phyloP scores from a whole-genome alignment of 2,113 vertebrate species.

The Hemibagrus wyckioides region DNA sequence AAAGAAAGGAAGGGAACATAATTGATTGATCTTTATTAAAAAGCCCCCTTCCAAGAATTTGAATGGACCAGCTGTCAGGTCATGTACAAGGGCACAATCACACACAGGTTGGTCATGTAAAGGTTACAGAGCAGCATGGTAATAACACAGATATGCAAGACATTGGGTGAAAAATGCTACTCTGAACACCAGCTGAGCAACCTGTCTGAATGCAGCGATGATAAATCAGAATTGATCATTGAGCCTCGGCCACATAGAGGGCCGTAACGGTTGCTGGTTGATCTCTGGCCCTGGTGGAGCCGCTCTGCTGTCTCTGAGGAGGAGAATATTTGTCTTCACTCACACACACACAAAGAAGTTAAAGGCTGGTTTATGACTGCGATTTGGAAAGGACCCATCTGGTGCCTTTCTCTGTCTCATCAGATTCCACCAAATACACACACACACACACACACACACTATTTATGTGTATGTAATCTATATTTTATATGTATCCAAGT shows the following conservation, averaged over 20 bases:
- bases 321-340: constrained; percentile 53
- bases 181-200: constrained; percentile 13
- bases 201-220: constrained; percentile 13
- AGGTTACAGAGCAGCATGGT: constrained; percentile 11
- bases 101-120: constrained; percentile 11
- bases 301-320: constrained; percentile 66
- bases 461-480: background rate
- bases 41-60: constrained; percentile 10
- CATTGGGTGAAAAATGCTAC: background rate
- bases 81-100: background rate
- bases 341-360: constrained; percentile 60
- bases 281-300: constrained; percentile 46
- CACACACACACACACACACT: constrained; percentile 10
- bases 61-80: background rate
- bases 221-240: constrained; percentile 25
- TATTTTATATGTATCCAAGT: background rate
- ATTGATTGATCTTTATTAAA: constrained; percentile 33
- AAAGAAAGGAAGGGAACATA: constrained; percentile 20
- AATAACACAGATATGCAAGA: constrained; percentile 7
- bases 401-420: constrained; percentile 36
- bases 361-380: constrained; percentile 62
- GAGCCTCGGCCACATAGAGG: constrained; percentile 13
- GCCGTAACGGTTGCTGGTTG: constrained; percentile 27
- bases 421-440: constrained; percentile 32
- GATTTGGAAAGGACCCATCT: constrained; percentile 55